Percentiles rank a stretch among this genome's conserved stretches.
These are phyloP conservation scores for Pimpla rufipes DNA, from an alignment of 2,888 invertebrate species.

Conservation along the genomic window DNA sequence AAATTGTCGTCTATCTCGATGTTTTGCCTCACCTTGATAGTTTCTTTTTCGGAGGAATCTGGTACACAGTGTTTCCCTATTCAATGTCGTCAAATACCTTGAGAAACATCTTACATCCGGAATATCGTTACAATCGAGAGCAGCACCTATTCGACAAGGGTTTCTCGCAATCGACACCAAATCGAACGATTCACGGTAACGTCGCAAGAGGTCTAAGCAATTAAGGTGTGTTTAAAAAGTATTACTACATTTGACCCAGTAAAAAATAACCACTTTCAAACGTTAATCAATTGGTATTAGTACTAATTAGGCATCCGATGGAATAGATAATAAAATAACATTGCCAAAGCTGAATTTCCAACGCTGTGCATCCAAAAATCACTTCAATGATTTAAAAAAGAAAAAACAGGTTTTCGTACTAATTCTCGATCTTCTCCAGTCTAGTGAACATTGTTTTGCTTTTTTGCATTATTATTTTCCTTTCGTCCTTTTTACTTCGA, in stretches of 20 bases:
- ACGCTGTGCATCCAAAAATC: conserved; percentile 3
- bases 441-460: neutral
- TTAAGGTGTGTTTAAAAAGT: conserved; percentile 43
- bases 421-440: neutral
- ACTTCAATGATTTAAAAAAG: neutral
- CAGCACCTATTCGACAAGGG: conserved; percentile 35
- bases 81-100: neutral
- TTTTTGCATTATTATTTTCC: conserved; percentile 20
- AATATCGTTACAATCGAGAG: conserved; percentile 31
- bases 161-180: conserved; percentile 13
- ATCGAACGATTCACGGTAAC: neutral
- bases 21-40: neutral
- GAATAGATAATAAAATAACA: conserved; percentile 59
- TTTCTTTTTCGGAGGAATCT: neutral
- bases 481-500: conserved; percentile 28
- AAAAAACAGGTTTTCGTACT: neutral
- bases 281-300: conserved; percentile 48
- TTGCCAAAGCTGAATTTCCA: conserved; percentile 16
- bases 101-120: conserved; percentile 14
- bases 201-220: conserved; percentile 21
- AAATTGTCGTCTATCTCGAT: neutral
- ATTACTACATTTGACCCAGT: conserved; percentile 55
- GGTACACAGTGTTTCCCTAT: neutral
- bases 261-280: conserved; percentile 57
- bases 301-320: conserved; percentile 67